These are phyloP conservation scores for Tetranychus piercei DNA, from an alignment of 2,888 invertebrate genomes.

Conservation along the genomic window DNA sequence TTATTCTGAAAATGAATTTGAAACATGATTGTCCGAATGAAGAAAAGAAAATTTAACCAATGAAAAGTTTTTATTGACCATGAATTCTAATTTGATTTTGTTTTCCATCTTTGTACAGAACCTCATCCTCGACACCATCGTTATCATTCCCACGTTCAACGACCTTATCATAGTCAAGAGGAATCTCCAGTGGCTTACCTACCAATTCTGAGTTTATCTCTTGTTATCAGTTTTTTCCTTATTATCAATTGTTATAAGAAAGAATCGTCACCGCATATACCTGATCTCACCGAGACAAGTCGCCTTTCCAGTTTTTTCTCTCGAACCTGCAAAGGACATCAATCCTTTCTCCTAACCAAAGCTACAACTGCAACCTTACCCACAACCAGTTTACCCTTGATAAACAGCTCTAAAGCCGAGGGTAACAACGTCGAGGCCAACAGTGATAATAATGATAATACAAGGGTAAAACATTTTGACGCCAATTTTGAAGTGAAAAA, in stretches of 20 bases:
- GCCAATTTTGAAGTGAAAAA: no score
- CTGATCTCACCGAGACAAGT: slow-evolving; percentile 5
- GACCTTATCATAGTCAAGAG: slow-evolving; percentile 7
- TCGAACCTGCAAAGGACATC: neutral
- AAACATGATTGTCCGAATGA: no score
- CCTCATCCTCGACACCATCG: slow-evolving; percentile 8
- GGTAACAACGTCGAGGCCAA: no score
- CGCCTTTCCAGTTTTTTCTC: neutral
- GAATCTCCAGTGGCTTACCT: neutral
- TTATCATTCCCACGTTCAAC: slow-evolving; percentile 1
- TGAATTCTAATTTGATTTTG: neutral
- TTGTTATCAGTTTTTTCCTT: neutral
- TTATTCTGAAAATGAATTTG: no score
- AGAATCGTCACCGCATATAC: neutral
- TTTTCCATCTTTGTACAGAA: neutral
- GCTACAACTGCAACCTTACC: neutral
- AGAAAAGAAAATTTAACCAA: no score
- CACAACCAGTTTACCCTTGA: no score
- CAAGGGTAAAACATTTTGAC: no score
- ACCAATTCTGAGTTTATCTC: neutral
- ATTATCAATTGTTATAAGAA: slow-evolving; percentile 3
- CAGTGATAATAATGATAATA: no score
- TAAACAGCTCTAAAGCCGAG: no score
- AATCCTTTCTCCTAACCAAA: slow-evolving; percentile 4
- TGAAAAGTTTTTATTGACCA: neutral